Evolutionary conservation across 1,140 invertebrate genomes (phyloP).

Genomic region (Drosophila lacertosa): DNA sequence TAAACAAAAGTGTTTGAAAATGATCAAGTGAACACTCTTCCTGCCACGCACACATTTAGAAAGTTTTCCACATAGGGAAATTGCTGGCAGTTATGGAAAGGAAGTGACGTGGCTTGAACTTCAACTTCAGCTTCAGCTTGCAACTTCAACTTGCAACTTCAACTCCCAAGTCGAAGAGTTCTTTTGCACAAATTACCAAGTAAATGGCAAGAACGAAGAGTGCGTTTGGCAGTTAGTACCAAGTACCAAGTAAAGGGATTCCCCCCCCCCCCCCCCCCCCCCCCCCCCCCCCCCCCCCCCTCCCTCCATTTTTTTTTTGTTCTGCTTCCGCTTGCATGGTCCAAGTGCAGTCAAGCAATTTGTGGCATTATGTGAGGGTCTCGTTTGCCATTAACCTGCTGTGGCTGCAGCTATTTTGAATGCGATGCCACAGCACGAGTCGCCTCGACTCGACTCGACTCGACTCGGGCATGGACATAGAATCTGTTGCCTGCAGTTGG

Average conservation of each 20-base stretch:
- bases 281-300: background rate
- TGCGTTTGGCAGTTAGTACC: slow-evolving; percentile 74
- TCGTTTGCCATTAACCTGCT: slow-evolving; percentile 73
- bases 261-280: background rate
- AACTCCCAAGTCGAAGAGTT: no score
- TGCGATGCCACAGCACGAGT: slow-evolving; percentile 29
- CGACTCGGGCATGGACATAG: background rate
- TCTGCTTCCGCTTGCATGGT: slow-evolving; percentile 28
- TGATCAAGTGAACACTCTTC: background rate
- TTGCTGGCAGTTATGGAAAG: slow-evolving; percentile 60
- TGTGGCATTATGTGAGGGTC: slow-evolving; percentile 80
- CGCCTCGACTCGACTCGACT: slow-evolving; percentile 4
- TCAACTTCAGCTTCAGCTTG: background rate
- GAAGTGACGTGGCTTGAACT: slow-evolving; percentile 52
- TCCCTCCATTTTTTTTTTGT: slow-evolving; percentile 54
- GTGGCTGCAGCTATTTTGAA: slow-evolving; percentile 49
- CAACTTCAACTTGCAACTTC: background rate
- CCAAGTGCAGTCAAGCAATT: slow-evolving; percentile 62
- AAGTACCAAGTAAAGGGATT: slow-evolving; percentile 41
- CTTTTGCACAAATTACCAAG: slow-evolving; percentile 45
- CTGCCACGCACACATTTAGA: slow-evolving; percentile 25
- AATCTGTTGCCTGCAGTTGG: slow-evolving; percentile 17
- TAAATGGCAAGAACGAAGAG: slow-evolving; percentile 52
- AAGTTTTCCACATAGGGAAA: slow-evolving; percentile 64
- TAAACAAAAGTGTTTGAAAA: slow-evolving; percentile 43